Evolutionary conservation across 1,140 invertebrate genomes (phyloP), one percentile per base, ranked within the genome.

Genomic region (Ceratina calcarata): DNA sequence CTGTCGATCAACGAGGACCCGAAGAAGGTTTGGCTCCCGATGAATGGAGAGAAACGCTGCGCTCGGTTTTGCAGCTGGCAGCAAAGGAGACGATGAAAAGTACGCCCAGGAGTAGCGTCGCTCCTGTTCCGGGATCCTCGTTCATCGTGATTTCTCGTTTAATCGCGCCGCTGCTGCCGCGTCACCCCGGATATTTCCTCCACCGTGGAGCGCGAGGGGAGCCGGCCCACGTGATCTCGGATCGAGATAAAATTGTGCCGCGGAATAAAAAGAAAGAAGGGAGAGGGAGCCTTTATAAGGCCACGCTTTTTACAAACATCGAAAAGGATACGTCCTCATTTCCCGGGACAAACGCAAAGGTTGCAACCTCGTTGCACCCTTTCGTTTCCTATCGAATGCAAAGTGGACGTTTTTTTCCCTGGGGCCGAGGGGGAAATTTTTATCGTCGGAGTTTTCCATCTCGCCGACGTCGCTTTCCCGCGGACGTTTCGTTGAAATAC

Each of bases 1-100:
- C 77, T 78, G 76, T 86, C 84, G 81, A 86, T 86, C 80, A 80
- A 78, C 78, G 37, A 58, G 45, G 61, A 68, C 73, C 61, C 57
- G 60, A 51, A 69, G 68, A 71, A 60, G 55, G 37, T 45, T 45
- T 57, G 12, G 49, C 60, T 49, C 55, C 22, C 72, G 64, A 65
- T 57, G 62, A 66, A 45, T 45, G 72, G 32, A 51, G 58, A 45
- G 37, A 10, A 55, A 37, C 49, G 61, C 6, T 15, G 15, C 51
- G 20, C 16, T 55, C 27, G 22, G 68, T 55, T 78, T 78, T 78
- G 76, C 76, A 78, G 69, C 76, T 78, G 76, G 76, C 76, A 78
- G 76, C 68, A 49, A 72, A 72, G 24, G 58, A 71, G 45, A 57
- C 61, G 76, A 72, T 72, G 82, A 84, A 83, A 85, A 80, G 78